A percentile compares a stretch with the other conserved stretches of the same genome.
phyloP scores from a whole-genome alignment of 1,140 invertebrate genomes.

The Formica selysi region DNA sequence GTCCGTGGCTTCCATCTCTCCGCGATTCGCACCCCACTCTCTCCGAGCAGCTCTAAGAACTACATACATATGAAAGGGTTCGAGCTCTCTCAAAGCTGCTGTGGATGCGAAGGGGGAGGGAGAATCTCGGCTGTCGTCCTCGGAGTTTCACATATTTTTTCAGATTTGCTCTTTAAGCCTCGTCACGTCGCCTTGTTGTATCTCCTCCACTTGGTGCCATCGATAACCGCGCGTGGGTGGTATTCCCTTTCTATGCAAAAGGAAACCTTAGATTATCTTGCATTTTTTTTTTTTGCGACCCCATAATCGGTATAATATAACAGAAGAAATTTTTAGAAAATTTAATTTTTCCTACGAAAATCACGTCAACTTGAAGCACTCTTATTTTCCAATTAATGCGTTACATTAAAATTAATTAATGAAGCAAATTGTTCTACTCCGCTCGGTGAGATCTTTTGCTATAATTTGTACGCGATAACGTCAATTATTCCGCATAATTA shows the following conservation, averaged over 20 bases:
- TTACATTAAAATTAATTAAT: neutral
- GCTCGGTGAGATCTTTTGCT: neutral
- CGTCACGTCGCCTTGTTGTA: slow-evolving; percentile 81
- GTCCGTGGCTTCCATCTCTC: slow-evolving; percentile 70
- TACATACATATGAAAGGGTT: slow-evolving; percentile 81
- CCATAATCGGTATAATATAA: neutral
- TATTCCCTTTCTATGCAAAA: neutral
- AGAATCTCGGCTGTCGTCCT: slow-evolving; percentile 67
- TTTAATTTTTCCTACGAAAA: neutral
- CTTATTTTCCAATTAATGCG: neutral
- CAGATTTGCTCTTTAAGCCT: slow-evolving; percentile 85
- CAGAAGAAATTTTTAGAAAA: neutral
- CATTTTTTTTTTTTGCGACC: neutral
- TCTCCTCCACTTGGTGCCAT: slow-evolving; percentile 60
- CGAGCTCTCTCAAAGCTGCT: slow-evolving; percentile 76
- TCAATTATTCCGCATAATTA: slow-evolving; percentile 61
- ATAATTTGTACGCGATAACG: neutral
- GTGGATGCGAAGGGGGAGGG: slow-evolving; percentile 71
- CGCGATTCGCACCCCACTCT: slow-evolving; percentile 11
- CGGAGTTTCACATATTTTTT: slow-evolving; percentile 85
- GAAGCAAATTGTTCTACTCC: neutral
- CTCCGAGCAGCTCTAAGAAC: slow-evolving; percentile 83
- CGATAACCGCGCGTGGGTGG: slow-evolving; percentile 70
- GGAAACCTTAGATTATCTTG: neutral
- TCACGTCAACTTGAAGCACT: neutral